Conservation (phyloP, 2,113 vertebrate genomes). For the Romanogobio albipinnatus region DNA sequence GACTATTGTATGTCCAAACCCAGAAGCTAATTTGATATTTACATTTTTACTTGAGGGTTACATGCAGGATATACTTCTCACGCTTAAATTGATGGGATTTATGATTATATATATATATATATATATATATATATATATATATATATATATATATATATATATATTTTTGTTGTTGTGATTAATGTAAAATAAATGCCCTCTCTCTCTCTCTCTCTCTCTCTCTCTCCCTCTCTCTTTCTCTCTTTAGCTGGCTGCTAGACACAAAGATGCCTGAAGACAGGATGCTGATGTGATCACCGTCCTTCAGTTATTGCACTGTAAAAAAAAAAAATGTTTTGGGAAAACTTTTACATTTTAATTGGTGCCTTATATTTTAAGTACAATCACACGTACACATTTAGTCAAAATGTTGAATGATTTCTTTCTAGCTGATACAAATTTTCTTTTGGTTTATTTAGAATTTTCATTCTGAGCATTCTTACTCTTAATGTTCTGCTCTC, state of each 20-base stretch:
- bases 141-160: background rate
- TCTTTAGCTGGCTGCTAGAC: constrained; percentile 10
- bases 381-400: too few species aligned
- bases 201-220: background rate
- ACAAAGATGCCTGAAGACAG: constrained; percentile 4
- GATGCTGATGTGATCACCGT: constrained; percentile 11
- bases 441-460: background rate
- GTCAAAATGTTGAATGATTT: background rate
- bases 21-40: background rate
- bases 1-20: too few species aligned
- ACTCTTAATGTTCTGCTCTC: background rate
- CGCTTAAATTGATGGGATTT: background rate
- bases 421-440: background rate
- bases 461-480: background rate
- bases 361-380: background rate
- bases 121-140: background rate
- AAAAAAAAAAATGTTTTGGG: background rate
- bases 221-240: background rate
- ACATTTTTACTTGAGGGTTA: background rate
- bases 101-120: background rate
- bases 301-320: background rate
- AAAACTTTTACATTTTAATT: background rate
- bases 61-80: background rate
- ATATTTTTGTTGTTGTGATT: background rate
- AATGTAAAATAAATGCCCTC: background rate